phyloP scores from a whole-genome alignment of 2,113 vertebrate species.

The Tonatia bakeri region DNA sequence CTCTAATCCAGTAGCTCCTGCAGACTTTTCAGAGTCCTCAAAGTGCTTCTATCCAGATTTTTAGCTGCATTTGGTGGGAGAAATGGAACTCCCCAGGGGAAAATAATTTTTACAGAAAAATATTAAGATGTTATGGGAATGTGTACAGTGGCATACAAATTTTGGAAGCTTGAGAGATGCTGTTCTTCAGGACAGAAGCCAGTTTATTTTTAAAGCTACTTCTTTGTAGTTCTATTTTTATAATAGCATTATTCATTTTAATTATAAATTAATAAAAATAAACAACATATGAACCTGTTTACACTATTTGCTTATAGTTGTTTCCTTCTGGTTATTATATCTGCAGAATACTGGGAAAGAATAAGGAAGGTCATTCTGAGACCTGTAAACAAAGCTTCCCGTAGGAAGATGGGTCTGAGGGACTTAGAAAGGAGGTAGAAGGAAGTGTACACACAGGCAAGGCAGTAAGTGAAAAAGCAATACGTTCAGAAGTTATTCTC shows the following conservation, averaged over 20 bases:
- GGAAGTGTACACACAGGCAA: neutral
- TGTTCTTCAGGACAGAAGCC: neutral
- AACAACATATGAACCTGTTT: neutral
- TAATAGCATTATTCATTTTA: neutral
- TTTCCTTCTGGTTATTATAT: neutral
- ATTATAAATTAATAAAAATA: neutral
- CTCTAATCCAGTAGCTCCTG: neutral
- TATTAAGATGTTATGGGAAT: neutral
- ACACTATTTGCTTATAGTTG: neutral
- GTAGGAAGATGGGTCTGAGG: neutral
- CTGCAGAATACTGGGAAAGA: neutral
- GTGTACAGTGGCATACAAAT: neutral
- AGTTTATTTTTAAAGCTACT: neutral
- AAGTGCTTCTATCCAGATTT: neutral
- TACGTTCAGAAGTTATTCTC: neutral
- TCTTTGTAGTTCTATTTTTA: neutral
- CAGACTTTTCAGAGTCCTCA: neutral
- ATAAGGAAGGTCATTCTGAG: neutral
- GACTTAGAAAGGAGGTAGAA: neutral
- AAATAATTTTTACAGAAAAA: conserved; percentile 25
- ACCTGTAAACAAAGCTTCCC: neutral
- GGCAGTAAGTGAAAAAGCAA: neutral
- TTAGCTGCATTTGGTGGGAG: neutral
- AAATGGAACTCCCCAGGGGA: neutral
- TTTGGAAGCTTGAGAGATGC: neutral